These are phyloP conservation scores for Puntigrus tetrazona DNA, from an alignment of 2,113 vertebrate species.

Conservation along the genomic window DNA sequence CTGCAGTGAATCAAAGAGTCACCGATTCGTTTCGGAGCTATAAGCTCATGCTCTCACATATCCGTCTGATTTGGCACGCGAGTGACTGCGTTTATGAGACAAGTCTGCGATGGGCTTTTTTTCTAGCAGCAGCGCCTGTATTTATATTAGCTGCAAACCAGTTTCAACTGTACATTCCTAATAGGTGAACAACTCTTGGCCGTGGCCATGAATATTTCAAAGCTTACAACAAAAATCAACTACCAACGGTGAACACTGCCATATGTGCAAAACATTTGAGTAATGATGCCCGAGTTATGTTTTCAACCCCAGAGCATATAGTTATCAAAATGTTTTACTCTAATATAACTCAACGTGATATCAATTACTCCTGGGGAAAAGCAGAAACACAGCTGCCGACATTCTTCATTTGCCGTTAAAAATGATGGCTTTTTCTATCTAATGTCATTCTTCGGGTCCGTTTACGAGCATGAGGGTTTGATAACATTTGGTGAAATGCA, in stretches of 20 bases:
- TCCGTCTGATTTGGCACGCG: neutral
- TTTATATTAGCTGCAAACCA: slow-evolving; percentile 72
- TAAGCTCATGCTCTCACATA: neutral
- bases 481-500: slow-evolving; percentile 65
- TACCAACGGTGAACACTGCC: slow-evolving; percentile 67
- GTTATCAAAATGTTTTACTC: slow-evolving; percentile 65
- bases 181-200: slow-evolving; percentile 75
- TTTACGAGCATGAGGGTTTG: slow-evolving; percentile 63
- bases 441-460: slow-evolving; percentile 52
- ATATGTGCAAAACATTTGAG: slow-evolving; percentile 62
- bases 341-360: slow-evolving; percentile 69
- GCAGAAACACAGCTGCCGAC: slow-evolving; percentile 59
- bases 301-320: slow-evolving; percentile 65
- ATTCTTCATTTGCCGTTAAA: slow-evolving; percentile 35
- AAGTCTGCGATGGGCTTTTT: slow-evolving; percentile 59
- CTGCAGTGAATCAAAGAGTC: neutral
- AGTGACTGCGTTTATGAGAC: slow-evolving; percentile 10
- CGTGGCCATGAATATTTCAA: slow-evolving; percentile 64
- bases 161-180: slow-evolving; percentile 78
- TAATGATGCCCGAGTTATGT: slow-evolving; percentile 70
- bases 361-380: slow-evolving; percentile 67
- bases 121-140: slow-evolving; percentile 58
- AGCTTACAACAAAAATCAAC: slow-evolving; percentile 67
- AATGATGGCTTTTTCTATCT: neutral
- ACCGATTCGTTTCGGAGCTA: neutral